Evolutionary conservation across 2,888 invertebrate genomes (phyloP).

Genomic region (Acanthacorydalis orientalis): DNA sequence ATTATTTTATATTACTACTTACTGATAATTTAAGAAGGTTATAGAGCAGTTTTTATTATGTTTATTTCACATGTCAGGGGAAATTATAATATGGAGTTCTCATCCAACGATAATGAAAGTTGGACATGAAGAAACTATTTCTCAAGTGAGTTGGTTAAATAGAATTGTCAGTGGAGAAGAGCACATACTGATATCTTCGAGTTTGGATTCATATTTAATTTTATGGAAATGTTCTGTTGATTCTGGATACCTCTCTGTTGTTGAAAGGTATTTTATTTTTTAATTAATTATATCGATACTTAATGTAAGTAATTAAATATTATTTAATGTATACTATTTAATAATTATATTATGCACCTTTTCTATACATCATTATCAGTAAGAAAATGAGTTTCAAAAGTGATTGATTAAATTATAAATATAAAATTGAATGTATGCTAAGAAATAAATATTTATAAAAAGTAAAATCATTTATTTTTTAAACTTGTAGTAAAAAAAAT

Average conservation of each 20-base stretch:
- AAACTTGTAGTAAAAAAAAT: too few relatives aligned
- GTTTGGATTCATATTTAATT: conserved; percentile 20
- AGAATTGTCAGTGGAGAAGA: conserved; percentile 19
- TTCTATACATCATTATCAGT: too few relatives aligned
- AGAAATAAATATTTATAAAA: too few relatives aligned
- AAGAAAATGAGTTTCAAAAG: too few relatives aligned
- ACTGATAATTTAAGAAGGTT: background rate
- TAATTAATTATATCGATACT: too few relatives aligned
- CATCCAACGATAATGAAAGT: conserved; percentile 13
- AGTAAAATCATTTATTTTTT: too few relatives aligned
- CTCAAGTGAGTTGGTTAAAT: conserved; percentile 21
- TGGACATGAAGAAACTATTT: conserved; percentile 21
- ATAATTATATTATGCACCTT: too few relatives aligned
- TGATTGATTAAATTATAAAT: too few relatives aligned
- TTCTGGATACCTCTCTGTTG: too few relatives aligned
- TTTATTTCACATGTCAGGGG: conserved; percentile 12
- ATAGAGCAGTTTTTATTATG: background rate
- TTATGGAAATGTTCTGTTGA: conserved; percentile 19
- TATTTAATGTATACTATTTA: background rate
- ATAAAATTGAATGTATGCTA: too few relatives aligned
- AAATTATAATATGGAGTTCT: conserved; percentile 20
- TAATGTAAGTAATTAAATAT: too few relatives aligned
- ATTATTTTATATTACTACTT: too few relatives aligned
- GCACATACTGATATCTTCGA: conserved; percentile 18
- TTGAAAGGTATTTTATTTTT: background rate